Evolutionary conservation across 2,113 vertebrate species (phyloP), one percentile per base, ranked within the genome.

Genomic region (Clupea harengus): DNA sequence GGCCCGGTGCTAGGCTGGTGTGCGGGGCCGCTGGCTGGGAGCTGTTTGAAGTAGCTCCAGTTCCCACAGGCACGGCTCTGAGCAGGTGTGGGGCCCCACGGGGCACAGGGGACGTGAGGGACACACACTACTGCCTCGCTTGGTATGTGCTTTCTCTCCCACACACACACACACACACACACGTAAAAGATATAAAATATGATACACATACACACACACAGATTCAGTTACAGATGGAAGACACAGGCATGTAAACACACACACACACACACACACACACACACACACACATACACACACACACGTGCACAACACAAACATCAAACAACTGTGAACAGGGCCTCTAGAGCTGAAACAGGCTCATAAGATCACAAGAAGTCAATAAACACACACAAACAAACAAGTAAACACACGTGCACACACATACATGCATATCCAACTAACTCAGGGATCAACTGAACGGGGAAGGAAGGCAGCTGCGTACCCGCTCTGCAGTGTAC

Each of bases 31-130:
- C 57, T 64, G 57, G 57, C 22, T 6, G 22, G 22, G 57, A 64
- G 82, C 45, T 82, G 81, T 91, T 88, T 89, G 86, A 90, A 89
- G 85, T 83, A 39, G n/a, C 84, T 86, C 86, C 86, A 83, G 84
- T 81, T 72, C 50, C 84, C 80, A 22, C 60, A 64, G 45, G 52
- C 86, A 32, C 81, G 88, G 88, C 67, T 87, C 50, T 81, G 50
- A 32, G 88, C 45, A 60, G 83, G 3, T 81, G 81, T 81, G 52
- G 49, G n/a, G 13, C 57, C 52, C 54, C 82, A 9, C 18, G 2
- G 64, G 46, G 85, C 82, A n/a, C 45, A 46, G 9, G 39, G 22
- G 60, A 57, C n/a, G 87, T 82, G 49, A 49, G 20, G 54, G 81
- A 85, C 57, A 75, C 81, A 78, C 82, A 64, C 45, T 85, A 86